Conservation (phyloP, 2,888 invertebrate species). For the Oxystoma pomonae region DNA sequence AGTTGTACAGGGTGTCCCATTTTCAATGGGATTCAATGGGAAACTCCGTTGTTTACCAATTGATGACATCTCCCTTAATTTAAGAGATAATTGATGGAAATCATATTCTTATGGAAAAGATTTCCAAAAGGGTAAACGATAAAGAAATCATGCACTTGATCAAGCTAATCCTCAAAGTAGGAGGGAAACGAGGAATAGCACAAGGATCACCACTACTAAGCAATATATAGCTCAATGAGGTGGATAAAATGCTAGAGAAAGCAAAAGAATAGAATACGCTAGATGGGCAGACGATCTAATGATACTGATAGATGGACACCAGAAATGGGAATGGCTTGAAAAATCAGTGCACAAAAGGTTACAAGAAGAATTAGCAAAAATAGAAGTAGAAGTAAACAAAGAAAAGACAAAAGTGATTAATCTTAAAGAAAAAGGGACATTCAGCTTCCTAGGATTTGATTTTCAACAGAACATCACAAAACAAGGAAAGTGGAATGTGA, state of each 20-base stretch:
- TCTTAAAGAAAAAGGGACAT: background rate
- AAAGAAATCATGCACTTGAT: background rate
- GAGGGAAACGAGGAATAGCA: background rate
- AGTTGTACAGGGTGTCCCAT: too few species aligned
- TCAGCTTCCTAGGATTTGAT: conserved; percentile 4
- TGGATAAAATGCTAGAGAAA: background rate
- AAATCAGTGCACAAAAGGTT: conserved; percentile 3
- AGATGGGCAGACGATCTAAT: background rate
- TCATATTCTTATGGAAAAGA: background rate
- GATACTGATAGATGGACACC: background rate
- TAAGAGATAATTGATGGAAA: too few species aligned
- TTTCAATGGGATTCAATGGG: too few species aligned
- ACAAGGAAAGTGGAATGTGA: background rate
- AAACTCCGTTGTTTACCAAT: too few species aligned
- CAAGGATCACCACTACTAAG: background rate
- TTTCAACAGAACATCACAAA: background rate
- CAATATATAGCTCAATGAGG: background rate
- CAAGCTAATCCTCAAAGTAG: background rate
- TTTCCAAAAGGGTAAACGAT: background rate
- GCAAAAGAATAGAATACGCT: background rate
- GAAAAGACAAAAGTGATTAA: conserved; percentile 2
- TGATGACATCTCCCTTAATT: too few species aligned
- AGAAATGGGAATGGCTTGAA: conserved; percentile 2
- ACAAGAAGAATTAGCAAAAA: conserved; percentile 4
- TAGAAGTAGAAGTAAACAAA: conserved; percentile 1